Evolutionary conservation across 2,888 invertebrate genomes (phyloP), one percentile per base, ranked within the genome.

Genomic region (Cataglyphis cursor): DNA sequence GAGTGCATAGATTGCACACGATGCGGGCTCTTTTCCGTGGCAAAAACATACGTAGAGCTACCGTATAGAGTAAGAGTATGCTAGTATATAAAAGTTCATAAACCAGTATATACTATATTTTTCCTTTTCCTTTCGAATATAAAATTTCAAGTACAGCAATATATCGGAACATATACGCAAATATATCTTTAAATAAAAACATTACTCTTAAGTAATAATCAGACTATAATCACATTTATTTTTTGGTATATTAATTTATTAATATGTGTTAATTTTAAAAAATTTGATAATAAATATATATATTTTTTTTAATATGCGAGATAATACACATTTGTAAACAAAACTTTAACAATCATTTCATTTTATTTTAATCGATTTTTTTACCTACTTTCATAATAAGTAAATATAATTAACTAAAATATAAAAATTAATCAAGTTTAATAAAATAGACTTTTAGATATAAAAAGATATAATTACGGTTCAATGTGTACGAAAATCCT

Each of bases 1-100:
- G 78, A 80, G 73, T 59, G 73, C 57, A 44, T 59, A 80, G 51
- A 72, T 28, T 73, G 54, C 18, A 48, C 59, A 31, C 15, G n/a
- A 24, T 12, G 51, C 68, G 15, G 24, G 59, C 38, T 76, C 38
- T 76, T 76, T n/a, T 9, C 15, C 35, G 61, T 51, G 59, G n/a
- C 41, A 44, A 44, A 35, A 73, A 73, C 44, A n/a, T 44, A 51
- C 51, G n/a, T n/a, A 51, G 51, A 51, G 59, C 38, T 76, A 76
- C 12, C 38, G 28, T 66, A 74, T 48, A 76, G 66, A 76, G 76
- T 44, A 24, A 28, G 28, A 28, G 21, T 70, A 68, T 4, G 54
- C n/a, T 18, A 31, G 8, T 59, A n/a, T 31, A 38, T 59, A 44
- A 72, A 31, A 59, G 24, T 59, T 72, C 44, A 59, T 44, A n/a